Evolutionary conservation across 2,888 invertebrate genomes (phyloP).

Genomic region (Lasioglossum vierecki): DNA sequence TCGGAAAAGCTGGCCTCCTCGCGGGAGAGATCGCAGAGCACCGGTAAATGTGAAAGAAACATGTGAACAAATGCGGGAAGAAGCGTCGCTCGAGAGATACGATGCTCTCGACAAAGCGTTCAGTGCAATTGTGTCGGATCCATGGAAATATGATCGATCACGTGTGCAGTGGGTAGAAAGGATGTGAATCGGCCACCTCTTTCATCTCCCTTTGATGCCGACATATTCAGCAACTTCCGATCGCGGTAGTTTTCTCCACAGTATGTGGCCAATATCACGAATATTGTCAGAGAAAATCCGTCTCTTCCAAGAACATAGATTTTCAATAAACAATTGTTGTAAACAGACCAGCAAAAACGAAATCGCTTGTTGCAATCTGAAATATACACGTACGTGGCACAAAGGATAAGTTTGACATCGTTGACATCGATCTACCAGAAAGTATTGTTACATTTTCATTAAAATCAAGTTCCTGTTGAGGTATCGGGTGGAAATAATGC

Average conservation of each 20-base stretch:
- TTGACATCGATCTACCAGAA: not conserved
- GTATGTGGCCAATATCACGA: not conserved
- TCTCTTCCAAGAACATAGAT: not conserved
- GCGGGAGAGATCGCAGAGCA: not conserved
- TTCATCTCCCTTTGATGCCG: slow-evolving; percentile 11
- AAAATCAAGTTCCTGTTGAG: not conserved
- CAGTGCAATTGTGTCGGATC: slow-evolving; percentile 18
- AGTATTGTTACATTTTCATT: not conserved
- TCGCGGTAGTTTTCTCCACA: not conserved
- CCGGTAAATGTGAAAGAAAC: slow-evolving; percentile 15
- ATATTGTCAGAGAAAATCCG: not conserved
- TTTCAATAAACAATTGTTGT: not conserved
- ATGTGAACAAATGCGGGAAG: slow-evolving; percentile 2
- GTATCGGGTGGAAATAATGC: no score
- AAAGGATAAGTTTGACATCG: not conserved
- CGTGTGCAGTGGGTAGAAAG: not conserved
- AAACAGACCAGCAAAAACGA: not conserved
- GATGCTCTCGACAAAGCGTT: slow-evolving; percentile 16
- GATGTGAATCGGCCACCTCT: slow-evolving; percentile 12
- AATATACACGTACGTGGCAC: not conserved
- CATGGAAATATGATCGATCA: slow-evolving; percentile 17
- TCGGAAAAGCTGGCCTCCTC: not conserved
- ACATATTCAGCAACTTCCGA: not conserved
- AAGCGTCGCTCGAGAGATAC: not conserved
- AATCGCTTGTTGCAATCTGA: not conserved